A percentile compares a stretch with the other conserved stretches of the same genome.
Conservation (phyloP, 1,140 invertebrate species). For the Batillaria attramentaria region DNA sequence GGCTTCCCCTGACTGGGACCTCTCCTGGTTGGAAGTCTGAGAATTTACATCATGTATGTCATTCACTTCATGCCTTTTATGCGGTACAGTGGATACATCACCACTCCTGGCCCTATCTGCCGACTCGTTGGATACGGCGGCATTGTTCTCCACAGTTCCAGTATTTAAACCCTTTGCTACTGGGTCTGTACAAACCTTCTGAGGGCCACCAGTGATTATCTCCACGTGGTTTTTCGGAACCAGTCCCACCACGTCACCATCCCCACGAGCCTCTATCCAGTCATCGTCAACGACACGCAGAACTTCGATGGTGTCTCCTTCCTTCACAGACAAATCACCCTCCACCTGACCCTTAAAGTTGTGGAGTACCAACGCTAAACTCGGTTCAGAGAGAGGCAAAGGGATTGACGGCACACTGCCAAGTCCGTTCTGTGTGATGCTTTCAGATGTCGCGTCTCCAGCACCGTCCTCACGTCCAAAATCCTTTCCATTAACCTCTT, state of each 20-base stretch:
- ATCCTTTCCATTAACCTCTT: too few relatives aligned
- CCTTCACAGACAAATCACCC: slow-evolving; percentile 74
- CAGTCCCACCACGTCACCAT: slow-evolving; percentile 75
- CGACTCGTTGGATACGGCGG: neutral
- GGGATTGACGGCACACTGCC: too few relatives aligned
- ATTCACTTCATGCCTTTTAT: too few relatives aligned
- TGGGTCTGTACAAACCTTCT: neutral
- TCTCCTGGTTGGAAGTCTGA: too few relatives aligned
- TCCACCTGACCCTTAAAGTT: slow-evolving; percentile 75
- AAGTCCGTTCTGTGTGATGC: too few relatives aligned
- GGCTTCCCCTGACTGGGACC: too few relatives aligned
- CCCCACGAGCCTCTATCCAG: slow-evolving; percentile 76
- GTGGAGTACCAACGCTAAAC: slow-evolving; percentile 71
- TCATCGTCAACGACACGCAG: slow-evolving; percentile 76
- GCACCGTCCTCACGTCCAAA: too few relatives aligned
- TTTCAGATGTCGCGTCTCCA: too few relatives aligned
- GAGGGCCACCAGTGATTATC: slow-evolving; percentile 72
- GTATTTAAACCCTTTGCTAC: neutral
- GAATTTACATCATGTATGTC: too few relatives aligned
- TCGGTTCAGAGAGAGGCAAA: neutral
- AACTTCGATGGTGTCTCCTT: slow-evolving; percentile 76
- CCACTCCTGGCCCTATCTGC: neutral
- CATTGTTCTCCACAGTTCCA: neutral
- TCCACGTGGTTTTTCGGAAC: slow-evolving; percentile 79
- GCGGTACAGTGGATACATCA: too few relatives aligned